Evolutionary conservation across 2,797 vertebrate species (phyloP), one percentile per base, ranked within the genome.

Genomic region (Mormyrops boulengeri): DNA sequence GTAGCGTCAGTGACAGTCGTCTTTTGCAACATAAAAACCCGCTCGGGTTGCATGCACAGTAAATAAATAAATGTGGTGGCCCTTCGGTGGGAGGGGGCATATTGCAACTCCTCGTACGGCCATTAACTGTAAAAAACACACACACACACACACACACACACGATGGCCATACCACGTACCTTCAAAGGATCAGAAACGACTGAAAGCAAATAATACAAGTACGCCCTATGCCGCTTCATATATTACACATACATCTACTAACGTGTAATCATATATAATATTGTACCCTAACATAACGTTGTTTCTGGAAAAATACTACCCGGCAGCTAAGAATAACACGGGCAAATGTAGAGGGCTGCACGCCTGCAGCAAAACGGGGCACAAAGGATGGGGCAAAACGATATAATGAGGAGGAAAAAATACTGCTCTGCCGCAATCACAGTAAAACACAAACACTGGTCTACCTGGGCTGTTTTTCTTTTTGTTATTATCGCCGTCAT

Each of bases 341-440:
- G 85, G 12, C 7, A 30, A 60, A 94, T 95, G 95, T 94, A 95
- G 93, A 92, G 60, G 93, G 93, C 93, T 93, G 77, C 90, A 89
- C 87, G 88, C 93, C 91, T 92, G 93, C 92, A 92, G 93, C 92
- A 90, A 90, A 88, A 73, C 66, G 12, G 91, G 93, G 94, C 95
- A 96, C 96, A 96, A 96, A 96, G 95, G 90, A 94, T 91, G 92
- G 90, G 87, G 90, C 60, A 87, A 89, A 93, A 92, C 92, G 57
- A 89, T 92, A 93, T 90, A 88, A 88, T 44, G 87, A 62, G 34
- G 60, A 22, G 34, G 30, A 38, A 66, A 34, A 93, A 91, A 91
- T 93, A 94, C 85, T 92, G 92, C 92, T 87, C 91, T 92, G 91
- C 92, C 89, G 90, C 89, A 62, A 84, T 89, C 91, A 91, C 87